phyloP scores from a whole-genome alignment of 2,113 vertebrate species.

The Otis tarda region DNA sequence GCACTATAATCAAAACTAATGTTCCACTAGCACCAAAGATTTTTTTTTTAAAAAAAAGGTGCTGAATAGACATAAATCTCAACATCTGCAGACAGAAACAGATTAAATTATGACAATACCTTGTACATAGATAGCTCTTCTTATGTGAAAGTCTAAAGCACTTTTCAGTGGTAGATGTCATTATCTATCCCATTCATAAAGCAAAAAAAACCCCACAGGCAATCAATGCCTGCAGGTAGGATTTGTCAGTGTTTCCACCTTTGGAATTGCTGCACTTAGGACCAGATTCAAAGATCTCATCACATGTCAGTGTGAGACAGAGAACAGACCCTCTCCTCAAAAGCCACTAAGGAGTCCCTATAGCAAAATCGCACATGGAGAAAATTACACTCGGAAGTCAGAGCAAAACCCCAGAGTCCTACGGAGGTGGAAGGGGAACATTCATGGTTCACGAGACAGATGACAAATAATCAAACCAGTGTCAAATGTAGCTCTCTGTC shows the following conservation, averaged over 20 bases:
- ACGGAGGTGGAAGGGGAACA: background rate
- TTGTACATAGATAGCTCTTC: background rate
- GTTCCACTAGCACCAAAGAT: background rate
- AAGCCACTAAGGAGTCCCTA: background rate
- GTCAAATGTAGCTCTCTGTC: background rate
- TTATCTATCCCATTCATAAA: background rate
- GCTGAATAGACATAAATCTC: background rate
- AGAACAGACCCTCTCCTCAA: background rate
- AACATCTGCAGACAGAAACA: background rate
- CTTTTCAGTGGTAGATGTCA: background rate
- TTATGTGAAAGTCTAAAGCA: background rate
- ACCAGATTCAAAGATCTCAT: background rate
- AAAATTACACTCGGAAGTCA: background rate
- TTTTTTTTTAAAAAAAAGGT: background rate
- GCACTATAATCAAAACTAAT: background rate
- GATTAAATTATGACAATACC: background rate
- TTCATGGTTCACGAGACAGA: background rate
- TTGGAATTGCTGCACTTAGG: background rate
- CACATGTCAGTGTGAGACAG: background rate
- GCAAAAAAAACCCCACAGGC: background rate
- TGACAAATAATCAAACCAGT: background rate
- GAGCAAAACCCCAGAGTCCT: background rate
- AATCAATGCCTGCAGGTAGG: background rate
- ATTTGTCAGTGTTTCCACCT: background rate
- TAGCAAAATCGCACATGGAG: background rate